phyloP scores from a whole-genome alignment of 2,797 vertebrate genomes.

The Gymnothorax reevesii region DNA sequence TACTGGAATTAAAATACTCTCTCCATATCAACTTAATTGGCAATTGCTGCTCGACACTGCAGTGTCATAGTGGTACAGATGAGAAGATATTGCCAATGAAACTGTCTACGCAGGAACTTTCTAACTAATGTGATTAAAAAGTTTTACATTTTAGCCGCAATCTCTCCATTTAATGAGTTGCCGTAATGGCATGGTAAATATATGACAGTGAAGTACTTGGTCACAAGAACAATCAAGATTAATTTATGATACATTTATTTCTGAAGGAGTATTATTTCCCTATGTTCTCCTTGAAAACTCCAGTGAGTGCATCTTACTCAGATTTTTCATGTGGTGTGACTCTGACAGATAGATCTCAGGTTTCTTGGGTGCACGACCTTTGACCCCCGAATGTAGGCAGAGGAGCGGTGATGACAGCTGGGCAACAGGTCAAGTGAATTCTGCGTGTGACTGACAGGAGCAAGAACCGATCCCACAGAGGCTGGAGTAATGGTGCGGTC shows the following conservation, averaged over 20 bases:
- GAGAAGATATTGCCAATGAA: neutral
- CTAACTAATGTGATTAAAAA: constrained; percentile 2
- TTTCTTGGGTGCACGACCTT: neutral
- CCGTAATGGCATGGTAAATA: neutral
- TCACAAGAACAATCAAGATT: no score
- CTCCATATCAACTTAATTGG: neutral
- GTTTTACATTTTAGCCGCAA: neutral
- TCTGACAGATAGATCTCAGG: neutral
- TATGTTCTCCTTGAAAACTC: neutral
- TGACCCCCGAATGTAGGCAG: neutral
- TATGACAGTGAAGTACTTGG: no score
- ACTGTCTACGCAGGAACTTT: neutral
- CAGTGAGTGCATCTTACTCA: neutral
- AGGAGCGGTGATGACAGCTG: neutral
- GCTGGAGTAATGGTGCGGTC: neutral
- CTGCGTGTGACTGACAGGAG: neutral
- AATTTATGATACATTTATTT: no score
- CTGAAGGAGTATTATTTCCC: no score
- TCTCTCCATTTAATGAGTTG: neutral
- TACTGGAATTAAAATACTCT: neutral
- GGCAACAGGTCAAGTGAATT: neutral
- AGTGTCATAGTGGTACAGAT: neutral
- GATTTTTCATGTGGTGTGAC: neutral
- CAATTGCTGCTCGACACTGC: neutral
- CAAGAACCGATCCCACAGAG: no score